Percentiles rank a stretch among this genome's conserved stretches.
Evolutionary conservation across 2,113 vertebrate genomes (phyloP).

Genomic region (Chionomys nivalis): DNA sequence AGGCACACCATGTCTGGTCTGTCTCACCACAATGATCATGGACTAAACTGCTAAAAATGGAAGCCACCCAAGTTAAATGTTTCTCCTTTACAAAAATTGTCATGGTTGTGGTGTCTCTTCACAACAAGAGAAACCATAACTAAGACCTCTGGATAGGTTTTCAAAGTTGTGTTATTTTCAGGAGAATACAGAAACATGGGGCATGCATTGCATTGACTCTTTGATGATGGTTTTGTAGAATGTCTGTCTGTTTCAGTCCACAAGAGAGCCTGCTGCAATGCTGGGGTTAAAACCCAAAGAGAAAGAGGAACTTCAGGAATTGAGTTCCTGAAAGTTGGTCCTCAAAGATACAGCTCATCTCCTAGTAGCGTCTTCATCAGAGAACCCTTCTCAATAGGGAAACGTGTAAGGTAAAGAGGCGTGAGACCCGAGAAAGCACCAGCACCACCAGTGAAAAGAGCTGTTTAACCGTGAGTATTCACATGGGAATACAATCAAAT

Average conservation of each 20-base stretch:
- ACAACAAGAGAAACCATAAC: not conserved
- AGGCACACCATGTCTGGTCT: not conserved
- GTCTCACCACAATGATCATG: not conserved
- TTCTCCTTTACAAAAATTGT: not conserved
- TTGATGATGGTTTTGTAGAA: no score
- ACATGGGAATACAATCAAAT: not conserved
- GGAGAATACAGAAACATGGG: not conserved
- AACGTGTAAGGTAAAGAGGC: constrained; percentile 3
- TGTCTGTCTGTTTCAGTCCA: rapidly evolving
- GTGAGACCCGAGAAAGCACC: not conserved
- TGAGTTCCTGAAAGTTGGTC: not conserved
- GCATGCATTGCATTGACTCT: rapidly evolving
- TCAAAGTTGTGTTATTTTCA: not conserved
- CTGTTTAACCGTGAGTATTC: not conserved
- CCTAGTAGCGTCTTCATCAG: not conserved
- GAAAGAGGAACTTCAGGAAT: no score
- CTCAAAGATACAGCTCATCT: not conserved
- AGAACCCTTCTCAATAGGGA: not conserved
- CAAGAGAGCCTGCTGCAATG: rapidly evolving
- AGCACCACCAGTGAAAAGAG: not conserved
- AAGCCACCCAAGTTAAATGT: not conserved
- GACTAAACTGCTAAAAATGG: not conserved
- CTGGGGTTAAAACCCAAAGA: not conserved
- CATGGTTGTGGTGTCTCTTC: not conserved
- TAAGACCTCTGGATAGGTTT: not conserved